Percentiles rank a stretch among this genome's conserved stretches.
Conservation (phyloP, 2,113 vertebrate genomes). For the Cranoglanis bouderius region DNA sequence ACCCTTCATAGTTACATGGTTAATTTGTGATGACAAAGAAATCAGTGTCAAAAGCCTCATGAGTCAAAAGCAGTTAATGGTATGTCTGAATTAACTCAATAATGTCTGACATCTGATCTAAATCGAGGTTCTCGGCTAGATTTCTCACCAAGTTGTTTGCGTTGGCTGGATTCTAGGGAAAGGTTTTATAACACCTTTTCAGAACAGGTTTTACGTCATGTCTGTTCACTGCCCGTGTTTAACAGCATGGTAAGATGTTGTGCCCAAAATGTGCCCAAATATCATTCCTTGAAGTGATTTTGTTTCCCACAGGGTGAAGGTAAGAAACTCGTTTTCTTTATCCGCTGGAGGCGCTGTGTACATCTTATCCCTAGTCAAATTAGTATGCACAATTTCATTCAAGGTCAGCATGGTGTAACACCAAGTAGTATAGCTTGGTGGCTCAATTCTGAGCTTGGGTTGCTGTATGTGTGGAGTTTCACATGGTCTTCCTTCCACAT, state of each 20-base stretch:
- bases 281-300: neutral
- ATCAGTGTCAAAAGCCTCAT: neutral
- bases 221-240: neutral
- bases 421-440: neutral
- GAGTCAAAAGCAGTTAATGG: neutral
- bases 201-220: neutral
- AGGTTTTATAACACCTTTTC: neutral
- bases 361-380: neutral
- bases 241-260: neutral
- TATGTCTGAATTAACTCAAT: neutral
- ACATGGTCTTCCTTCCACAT: neutral
- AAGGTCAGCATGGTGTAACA: neutral
- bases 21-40: neutral
- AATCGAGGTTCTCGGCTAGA: neutral
- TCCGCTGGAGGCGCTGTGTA: neutral
- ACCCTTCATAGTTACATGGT: neutral
- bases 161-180: neutral
- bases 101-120: neutral
- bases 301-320: neutral
- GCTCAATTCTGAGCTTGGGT: neutral
- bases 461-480: neutral
- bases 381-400: neutral
- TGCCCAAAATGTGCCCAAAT: neutral
- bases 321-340: neutral
- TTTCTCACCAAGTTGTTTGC: neutral